Evolutionary conservation across 92 coral and sea anemone species (phyloP).

Genomic region (Parazoanthus atlanticus): DNA sequence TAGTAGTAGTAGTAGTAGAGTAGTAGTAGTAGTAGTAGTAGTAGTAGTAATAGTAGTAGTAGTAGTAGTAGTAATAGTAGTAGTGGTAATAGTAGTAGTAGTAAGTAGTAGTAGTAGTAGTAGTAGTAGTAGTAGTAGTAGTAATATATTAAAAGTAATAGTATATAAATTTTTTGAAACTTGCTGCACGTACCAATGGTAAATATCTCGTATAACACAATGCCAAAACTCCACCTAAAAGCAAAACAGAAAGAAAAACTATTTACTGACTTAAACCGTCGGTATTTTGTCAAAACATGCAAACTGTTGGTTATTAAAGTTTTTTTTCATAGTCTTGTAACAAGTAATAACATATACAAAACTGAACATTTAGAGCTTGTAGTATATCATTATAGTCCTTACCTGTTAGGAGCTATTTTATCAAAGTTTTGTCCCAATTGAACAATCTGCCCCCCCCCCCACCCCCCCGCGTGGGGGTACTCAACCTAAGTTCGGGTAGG

Average conservation of each 20-base stretch:
- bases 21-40: not conserved
- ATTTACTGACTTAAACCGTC: not conserved
- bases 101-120: not conserved
- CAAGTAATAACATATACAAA: no score
- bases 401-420: no score
- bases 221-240: slow-evolving; percentile 37
- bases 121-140: not conserved
- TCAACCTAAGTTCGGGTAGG: no score
- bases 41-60: not conserved
- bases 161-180: not conserved
- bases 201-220: slow-evolving; percentile 39
- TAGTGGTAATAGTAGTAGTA: not conserved
- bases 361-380: no score
- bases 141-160: not conserved
- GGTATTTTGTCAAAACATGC: no score
- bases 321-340: no score
- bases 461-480: no score
- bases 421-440: no score
- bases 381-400: no score
- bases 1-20: not conserved
- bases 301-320: no score
- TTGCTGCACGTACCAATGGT: slow-evolving; percentile 19
- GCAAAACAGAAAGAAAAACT: not conserved
- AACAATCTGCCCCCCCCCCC: no score
- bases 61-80: not conserved